phyloP scores from a whole-genome alignment of 1,140 invertebrate species.

The Leptestheria dahalacensis region DNA sequence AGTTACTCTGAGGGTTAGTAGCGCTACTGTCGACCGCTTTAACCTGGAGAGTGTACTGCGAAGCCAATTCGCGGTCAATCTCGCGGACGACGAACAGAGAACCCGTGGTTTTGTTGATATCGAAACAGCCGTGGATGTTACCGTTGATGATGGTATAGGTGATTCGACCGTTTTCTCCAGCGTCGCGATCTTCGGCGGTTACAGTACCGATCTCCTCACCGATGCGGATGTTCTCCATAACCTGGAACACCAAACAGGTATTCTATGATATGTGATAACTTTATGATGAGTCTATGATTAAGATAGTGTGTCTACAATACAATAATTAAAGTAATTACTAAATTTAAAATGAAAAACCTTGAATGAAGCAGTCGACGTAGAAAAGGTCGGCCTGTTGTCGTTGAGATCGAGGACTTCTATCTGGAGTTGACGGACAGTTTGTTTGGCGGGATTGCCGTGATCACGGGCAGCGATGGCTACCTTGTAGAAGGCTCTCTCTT shows the following conservation, averaged over 20 bases:
- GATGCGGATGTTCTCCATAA: constrained; percentile 57
- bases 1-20: constrained; percentile 70
- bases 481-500: constrained; percentile 69
- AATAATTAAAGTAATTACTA: no score
- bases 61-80: constrained; percentile 65
- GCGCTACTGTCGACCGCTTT: constrained; percentile 75
- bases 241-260: no score
- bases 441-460: constrained; percentile 59
- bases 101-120: constrained; percentile 68
- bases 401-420: constrained; percentile 79
- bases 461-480: constrained; percentile 74
- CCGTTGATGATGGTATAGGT: constrained; percentile 57
- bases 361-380: constrained; percentile 71
- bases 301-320: no score
- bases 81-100: constrained; percentile 65
- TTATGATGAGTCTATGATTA: no score
- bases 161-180: constrained; percentile 49
- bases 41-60: constrained; percentile 72
- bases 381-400: constrained; percentile 79
- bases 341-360: constrained; percentile 55
- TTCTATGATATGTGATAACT: no score
- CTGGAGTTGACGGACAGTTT: constrained; percentile 60
- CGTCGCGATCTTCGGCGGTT: constrained; percentile 45
- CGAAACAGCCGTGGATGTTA: constrained; percentile 58
- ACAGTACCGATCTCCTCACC: constrained; percentile 65